A percentile compares a stretch with the other conserved stretches of the same genome.
These are phyloP conservation scores for Rhynchophorus ferrugineus DNA, from an alignment of 1,140 invertebrate species.

Conservation along the genomic window DNA sequence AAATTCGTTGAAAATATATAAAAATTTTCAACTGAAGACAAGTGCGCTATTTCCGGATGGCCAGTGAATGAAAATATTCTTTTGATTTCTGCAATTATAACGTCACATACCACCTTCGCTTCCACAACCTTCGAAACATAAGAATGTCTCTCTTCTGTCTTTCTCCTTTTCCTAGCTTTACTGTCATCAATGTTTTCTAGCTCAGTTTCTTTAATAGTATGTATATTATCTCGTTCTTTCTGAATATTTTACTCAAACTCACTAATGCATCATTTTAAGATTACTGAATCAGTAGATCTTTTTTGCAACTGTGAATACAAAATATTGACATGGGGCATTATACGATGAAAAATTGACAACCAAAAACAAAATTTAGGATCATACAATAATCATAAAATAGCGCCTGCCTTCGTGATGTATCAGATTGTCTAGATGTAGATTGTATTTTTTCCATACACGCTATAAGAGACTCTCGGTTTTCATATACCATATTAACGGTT, in stretches of 20 bases:
- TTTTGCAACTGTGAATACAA: constrained; percentile 20
- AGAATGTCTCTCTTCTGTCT: constrained; percentile 1
- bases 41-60: constrained; percentile 10
- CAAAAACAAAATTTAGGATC: constrained; percentile 17
- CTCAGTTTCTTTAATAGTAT: constrained; percentile 9
- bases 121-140: constrained; percentile 7
- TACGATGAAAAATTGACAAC: constrained; percentile 13
- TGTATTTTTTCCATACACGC: constrained; percentile 16
- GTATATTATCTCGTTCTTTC: constrained; percentile 11
- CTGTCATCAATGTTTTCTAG: background rate
- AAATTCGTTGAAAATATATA: constrained; percentile 6
- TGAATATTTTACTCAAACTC: constrained; percentile 16
- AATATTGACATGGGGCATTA: constrained; percentile 20
- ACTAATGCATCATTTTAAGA: constrained; percentile 5
- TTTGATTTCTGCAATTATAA: constrained; percentile 13
- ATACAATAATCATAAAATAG: constrained; percentile 11
- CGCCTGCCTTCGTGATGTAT: constrained; percentile 9
- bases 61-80: constrained; percentile 13
- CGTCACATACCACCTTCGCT: constrained; percentile 21
- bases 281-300: constrained; percentile 11
- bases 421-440: constrained; percentile 13
- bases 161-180: background rate
- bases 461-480: constrained; percentile 12
- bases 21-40: constrained; percentile 18
- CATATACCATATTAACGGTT: constrained; percentile 17